Percentiles rank a stretch among this genome's conserved stretches.
These are phyloP conservation scores for Agrilus cyanescens DNA, from an alignment of 2,888 invertebrate species.

Conservation along the genomic window DNA sequence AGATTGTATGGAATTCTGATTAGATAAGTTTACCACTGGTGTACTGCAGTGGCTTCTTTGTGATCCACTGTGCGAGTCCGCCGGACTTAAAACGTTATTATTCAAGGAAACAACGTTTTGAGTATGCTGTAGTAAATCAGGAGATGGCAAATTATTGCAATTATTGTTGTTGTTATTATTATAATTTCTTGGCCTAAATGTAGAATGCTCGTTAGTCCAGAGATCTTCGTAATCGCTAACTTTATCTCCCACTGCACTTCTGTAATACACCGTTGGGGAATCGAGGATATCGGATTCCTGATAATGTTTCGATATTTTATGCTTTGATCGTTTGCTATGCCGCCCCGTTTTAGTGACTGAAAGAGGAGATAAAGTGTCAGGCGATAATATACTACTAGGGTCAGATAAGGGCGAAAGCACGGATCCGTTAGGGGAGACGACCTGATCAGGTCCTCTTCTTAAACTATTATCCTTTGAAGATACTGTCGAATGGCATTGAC, in stretches of 20 bases:
- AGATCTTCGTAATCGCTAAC: slow-evolving; percentile 92
- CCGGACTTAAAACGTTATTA: slow-evolving; percentile 38
- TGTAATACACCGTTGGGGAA: slow-evolving; percentile 69
- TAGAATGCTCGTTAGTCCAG: slow-evolving; percentile 49
- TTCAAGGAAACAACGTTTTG: slow-evolving; percentile 47
- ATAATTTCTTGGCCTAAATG: slow-evolving; percentile 16
- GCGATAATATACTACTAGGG: slow-evolving; percentile 36
- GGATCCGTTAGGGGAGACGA: slow-evolving; percentile 28
- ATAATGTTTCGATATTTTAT: slow-evolving; percentile 60
- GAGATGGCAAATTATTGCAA: slow-evolving; percentile 25
- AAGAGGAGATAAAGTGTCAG: slow-evolving; percentile 33
- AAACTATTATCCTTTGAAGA: slow-evolving; percentile 54
- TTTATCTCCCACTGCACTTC: slow-evolving; percentile 81
- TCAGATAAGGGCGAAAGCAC: slow-evolving; percentile 36
- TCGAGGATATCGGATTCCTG: slow-evolving; percentile 75
- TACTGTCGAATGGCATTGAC: slow-evolving; percentile 50
- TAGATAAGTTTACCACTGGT: slow-evolving; percentile 18
- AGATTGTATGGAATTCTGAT: slow-evolving; percentile 29
- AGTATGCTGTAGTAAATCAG: slow-evolving; percentile 33
- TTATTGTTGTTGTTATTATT: slow-evolving; percentile 8
- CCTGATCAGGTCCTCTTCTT: slow-evolving; percentile 42
- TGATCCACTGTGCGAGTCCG: slow-evolving; percentile 24
- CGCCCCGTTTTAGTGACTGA: slow-evolving; percentile 45
- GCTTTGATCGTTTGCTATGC: slow-evolving; percentile 42
- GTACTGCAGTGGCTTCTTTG: slow-evolving; percentile 26